Conservation (phyloP, 2,113 vertebrate genomes). For the Quiscalus mexicanus region DNA sequence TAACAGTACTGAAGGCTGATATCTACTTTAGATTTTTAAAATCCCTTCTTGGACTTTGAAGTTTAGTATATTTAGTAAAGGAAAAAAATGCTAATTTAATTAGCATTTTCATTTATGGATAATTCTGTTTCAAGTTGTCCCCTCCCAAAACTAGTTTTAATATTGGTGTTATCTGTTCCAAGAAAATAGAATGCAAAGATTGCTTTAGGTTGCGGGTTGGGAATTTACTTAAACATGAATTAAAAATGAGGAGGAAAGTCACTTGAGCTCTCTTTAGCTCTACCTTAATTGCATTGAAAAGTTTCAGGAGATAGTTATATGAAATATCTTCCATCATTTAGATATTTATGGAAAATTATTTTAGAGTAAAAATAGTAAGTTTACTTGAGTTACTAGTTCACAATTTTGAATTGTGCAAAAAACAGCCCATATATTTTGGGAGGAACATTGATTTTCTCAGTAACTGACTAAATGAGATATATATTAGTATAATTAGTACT, state of each 20-base stretch:
- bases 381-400: neutral
- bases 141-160: neutral
- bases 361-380: neutral
- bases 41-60: neutral
- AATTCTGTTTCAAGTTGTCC: conserved; percentile 15
- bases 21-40: neutral
- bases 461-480: neutral
- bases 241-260: neutral
- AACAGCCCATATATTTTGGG: neutral
- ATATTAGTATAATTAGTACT: neutral
- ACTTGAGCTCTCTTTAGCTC: neutral
- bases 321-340: neutral
- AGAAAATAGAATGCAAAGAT: neutral
- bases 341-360: neutral
- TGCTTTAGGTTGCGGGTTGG: neutral
- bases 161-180: neutral
- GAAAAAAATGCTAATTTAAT: neutral
- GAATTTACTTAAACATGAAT: neutral
- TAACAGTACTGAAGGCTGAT: neutral
- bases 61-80: neutral
- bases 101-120: conserved; percentile 15
- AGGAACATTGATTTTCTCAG: neutral
- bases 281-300: neutral
- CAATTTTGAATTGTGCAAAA: neutral
- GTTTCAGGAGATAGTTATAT: neutral